Conservation (phyloP, 2,113 vertebrate species). For the Sander vitreus region DNA sequence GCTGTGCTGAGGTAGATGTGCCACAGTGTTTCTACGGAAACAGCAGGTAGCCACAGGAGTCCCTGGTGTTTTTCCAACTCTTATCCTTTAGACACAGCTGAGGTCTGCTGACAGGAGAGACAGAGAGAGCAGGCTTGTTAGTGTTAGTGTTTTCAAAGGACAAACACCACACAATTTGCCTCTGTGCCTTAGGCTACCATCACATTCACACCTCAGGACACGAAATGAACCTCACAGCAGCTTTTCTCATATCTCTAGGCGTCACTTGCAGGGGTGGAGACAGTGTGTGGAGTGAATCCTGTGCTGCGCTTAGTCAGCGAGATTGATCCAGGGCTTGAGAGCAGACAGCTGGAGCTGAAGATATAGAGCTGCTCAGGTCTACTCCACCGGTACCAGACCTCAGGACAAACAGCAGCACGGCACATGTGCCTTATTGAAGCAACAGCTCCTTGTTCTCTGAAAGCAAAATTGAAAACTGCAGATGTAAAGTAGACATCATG, state of each 20-base stretch:
- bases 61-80: slow-evolving; percentile 70
- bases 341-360: slow-evolving; percentile 31
- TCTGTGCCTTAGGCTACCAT: slow-evolving; percentile 32
- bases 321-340: slow-evolving; percentile 53
- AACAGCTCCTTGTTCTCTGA: slow-evolving; percentile 19
- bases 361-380: slow-evolving; percentile 36
- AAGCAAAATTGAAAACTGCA: not conserved
- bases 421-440: slow-evolving; percentile 7
- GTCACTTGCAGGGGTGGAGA: not conserved
- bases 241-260: slow-evolving; percentile 43
- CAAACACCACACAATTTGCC: slow-evolving; percentile 40
- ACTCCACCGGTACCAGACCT: slow-evolving; percentile 5
- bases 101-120: slow-evolving; percentile 72
- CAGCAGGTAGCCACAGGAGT: slow-evolving; percentile 75
- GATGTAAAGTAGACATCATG: not conserved
- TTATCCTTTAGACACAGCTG: slow-evolving; percentile 73
- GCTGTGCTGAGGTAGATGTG: slow-evolving; percentile 63
- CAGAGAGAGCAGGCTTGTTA: slow-evolving; percentile 23
- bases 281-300: slow-evolving; percentile 3
- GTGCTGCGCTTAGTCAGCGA: slow-evolving; percentile 8
- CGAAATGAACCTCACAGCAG: slow-evolving; percentile 48
- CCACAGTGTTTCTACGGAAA: slow-evolving; percentile 77
- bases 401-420: slow-evolving; percentile 29
- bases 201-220: slow-evolving; percentile 52
- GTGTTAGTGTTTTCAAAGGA: slow-evolving; percentile 50